These are phyloP conservation scores for Zonotrichia albicollis DNA, from an alignment of 2,797 vertebrate species.

Conservation along the genomic window DNA sequence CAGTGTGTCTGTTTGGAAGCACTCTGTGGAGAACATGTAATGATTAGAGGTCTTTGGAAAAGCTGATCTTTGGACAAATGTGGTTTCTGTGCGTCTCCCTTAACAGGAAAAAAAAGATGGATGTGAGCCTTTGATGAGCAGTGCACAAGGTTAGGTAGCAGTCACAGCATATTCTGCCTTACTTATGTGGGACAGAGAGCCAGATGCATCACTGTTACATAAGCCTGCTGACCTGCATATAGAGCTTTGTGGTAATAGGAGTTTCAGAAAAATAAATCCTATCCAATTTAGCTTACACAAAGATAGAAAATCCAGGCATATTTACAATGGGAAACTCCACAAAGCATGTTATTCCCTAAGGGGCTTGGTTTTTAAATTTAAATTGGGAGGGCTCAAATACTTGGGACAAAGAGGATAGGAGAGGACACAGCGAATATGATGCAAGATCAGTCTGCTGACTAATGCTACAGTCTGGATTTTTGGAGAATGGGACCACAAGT, in stretches of 20 bases:
- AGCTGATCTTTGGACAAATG: not conserved
- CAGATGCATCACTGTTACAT: slow-evolving; percentile 55
- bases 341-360: not conserved
- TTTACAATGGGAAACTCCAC: not conserved
- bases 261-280: slow-evolving; percentile 17
- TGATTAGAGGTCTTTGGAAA: not conserved
- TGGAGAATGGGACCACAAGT: not conserved
- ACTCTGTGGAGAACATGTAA: not conserved
- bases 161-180: slow-evolving; percentile 5
- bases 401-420: not conserved
- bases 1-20: not conserved
- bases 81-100: not conserved
- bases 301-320: not conserved
- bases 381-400: not conserved
- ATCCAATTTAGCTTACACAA: not conserved
- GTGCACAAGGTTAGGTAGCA: not conserved
- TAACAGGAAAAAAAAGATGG: not conserved
- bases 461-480: not conserved
- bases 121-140: not conserved
- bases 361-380: not conserved
- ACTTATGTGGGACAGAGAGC: slow-evolving; percentile 30
- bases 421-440: not conserved
- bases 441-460: not conserved
- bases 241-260: not conserved
- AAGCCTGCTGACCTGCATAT: slow-evolving; percentile 61